Percentiles rank a stretch among this genome's conserved stretches.
Evolutionary conservation across 2,797 vertebrate species (phyloP).

Genomic region (Rhinella marina): DNA sequence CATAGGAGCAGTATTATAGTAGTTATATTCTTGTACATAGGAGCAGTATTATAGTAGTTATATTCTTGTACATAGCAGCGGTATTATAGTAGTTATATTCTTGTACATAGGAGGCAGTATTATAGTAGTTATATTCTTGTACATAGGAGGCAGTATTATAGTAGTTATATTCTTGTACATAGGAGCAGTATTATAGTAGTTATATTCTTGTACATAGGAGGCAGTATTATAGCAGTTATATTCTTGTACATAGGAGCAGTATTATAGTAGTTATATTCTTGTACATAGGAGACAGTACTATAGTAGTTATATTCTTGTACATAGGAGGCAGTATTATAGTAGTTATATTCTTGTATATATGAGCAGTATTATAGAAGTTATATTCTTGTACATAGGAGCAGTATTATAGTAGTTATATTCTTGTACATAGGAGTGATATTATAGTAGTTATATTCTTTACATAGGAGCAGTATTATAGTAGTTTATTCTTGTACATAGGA

Average conservation of each 20-base stretch:
- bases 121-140: constrained; percentile 14
- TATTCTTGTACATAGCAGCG: neutral
- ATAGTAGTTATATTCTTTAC: constrained; percentile 2
- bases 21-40: constrained; percentile 4
- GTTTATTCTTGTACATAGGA: neutral
- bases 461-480: neutral
- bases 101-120: constrained; percentile 4
- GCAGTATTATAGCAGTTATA: constrained; percentile 22
- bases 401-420: neutral
- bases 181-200: constrained; percentile 4
- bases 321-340: constrained; percentile 6
- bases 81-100: constrained; percentile 19
- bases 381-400: neutral
- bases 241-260: constrained; percentile 16
- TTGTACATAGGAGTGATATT: neutral
- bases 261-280: constrained; percentile 25
- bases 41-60: constrained; percentile 15
- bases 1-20: neutral
- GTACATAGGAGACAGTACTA: constrained; percentile 13
- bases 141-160: neutral
- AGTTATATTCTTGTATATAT: constrained; percentile 12
- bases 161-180: neutral
- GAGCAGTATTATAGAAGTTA: constrained; percentile 20
- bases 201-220: neutral
- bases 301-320: constrained; percentile 1